phyloP scores from a whole-genome alignment of 35 echinoderm and acorn worm genomes.

The Lytechinus variegatus region DNA sequence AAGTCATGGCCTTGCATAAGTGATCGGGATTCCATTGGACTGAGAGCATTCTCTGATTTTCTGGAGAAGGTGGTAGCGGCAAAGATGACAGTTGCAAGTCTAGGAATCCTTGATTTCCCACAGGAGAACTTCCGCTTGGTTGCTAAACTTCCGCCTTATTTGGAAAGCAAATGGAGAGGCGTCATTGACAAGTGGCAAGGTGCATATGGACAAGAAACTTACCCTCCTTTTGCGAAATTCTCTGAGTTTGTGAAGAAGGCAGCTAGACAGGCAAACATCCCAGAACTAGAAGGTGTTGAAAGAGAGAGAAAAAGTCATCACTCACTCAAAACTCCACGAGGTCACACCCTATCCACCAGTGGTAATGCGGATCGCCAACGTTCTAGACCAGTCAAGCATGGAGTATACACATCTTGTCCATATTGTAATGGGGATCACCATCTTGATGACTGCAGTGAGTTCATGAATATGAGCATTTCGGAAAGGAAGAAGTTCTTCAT shows the following conservation, averaged over 20 bases:
- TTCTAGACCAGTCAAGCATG: not conserved
- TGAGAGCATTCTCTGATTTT: too few relatives aligned
- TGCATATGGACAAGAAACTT: not conserved
- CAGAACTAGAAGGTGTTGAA: not conserved
- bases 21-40: too few relatives aligned
- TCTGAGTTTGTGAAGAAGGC: not conserved
- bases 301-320: not conserved
- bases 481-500: slow-evolving; percentile 36
- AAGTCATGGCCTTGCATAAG: too few relatives aligned
- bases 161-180: slow-evolving; percentile 18
- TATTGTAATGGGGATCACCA: not conserved
- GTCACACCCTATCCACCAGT: not conserved
- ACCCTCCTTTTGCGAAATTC: slow-evolving; percentile 48
- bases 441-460: not conserved
- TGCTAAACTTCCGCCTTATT: too few relatives aligned
- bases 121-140: too few relatives aligned
- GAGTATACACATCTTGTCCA: not conserved
- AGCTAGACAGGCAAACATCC: slow-evolving; percentile 49
- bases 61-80: too few relatives aligned
- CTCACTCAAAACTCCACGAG: not conserved
- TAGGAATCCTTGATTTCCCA: too few relatives aligned
- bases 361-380: too few relatives aligned
- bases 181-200: not conserved
- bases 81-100: too few relatives aligned
- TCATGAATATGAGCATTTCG: not conserved